Evolutionary conservation across 2,888 invertebrate genomes (phyloP), one percentile per base, ranked within the genome.

Genomic region (Hirtodrosophila alboralis): DNA sequence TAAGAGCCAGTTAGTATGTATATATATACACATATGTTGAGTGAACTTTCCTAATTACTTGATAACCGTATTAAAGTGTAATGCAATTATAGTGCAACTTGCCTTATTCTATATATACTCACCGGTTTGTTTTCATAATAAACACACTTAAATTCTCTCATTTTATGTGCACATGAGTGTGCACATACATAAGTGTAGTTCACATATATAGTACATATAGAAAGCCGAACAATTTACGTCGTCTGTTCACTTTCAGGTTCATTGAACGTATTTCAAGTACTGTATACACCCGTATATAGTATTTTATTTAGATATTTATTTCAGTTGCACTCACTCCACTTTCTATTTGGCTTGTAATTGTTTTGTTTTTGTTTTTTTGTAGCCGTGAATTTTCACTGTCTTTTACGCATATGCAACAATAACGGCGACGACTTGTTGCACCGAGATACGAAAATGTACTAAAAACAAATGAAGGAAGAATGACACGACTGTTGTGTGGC

Each of bases 351-450:
- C n/a, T n/a, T n/a, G n/a, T n/a, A n/a, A n/a, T n/a, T n/a, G 12
- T 4, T 49, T 26, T 58, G 33, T 61, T 52, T 40, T 45, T 38
- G 47, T 37, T 53, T 43, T n/a, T n/a, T n/a, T n/a, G n/a, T n/a
- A n/a, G 16, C 31, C 44, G 21, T 53, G 23, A 34, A 38, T 54
- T 59, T 67, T 36, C 51, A 43, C 64, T 63, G 47, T 69, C 37
- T 72, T 49, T 34, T 41, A 21, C 36, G 7, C 30, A n/a, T 7
- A 47, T 52, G 51, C 59, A 45, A 49, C 57, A 53, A 43, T 36
- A n/a, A n/a, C 40, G 12, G 37, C 36, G 30, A 31, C 71, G 83
- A 87, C 87, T 83, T 85, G 83, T 87, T 87, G 83, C 83, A 83
- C 49, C 73, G 76, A 75, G 61, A 59, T 66, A 61, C 68, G 62